These are phyloP conservation scores for Rhogogaster chlorosoma DNA, from an alignment of 2,888 invertebrate species.

Conservation along the genomic window DNA sequence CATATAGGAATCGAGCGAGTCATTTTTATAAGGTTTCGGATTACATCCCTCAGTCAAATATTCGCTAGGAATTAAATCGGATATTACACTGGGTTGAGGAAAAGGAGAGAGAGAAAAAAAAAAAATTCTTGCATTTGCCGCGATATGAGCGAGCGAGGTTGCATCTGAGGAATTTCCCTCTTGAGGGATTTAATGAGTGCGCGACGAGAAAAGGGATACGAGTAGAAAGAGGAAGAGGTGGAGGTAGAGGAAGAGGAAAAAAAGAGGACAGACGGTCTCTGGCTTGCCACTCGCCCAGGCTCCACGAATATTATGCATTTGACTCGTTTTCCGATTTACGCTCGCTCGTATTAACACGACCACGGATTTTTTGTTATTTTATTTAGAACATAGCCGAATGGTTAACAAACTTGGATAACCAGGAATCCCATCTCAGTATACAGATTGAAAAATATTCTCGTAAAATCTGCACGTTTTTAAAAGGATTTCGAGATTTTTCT, in stretches of 20 bases:
- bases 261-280: slow-evolving; percentile 55
- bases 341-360: slow-evolving; percentile 47
- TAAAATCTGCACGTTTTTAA: slow-evolving; percentile 5
- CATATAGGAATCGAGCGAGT: background rate
- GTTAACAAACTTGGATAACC: slow-evolving; percentile 33
- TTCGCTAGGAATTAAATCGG: slow-evolving; percentile 42
- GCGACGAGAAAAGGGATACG: slow-evolving; percentile 52
- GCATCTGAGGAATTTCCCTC: slow-evolving; percentile 49
- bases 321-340: slow-evolving; percentile 46
- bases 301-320: slow-evolving; percentile 47
- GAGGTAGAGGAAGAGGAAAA: slow-evolving; percentile 49
- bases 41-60: slow-evolving; percentile 37
- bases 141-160: slow-evolving; percentile 49
- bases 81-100: slow-evolving; percentile 28
- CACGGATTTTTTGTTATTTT: slow-evolving; percentile 41
- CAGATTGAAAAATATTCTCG: slow-evolving; percentile 12
- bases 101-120: background rate
- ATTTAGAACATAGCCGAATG: slow-evolving; percentile 42
- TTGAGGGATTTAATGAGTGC: slow-evolving; percentile 49
- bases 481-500: slow-evolving; percentile 18
- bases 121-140: slow-evolving; percentile 37
- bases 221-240: slow-evolving; percentile 53
- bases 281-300: slow-evolving; percentile 43
- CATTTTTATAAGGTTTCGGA: slow-evolving; percentile 27
- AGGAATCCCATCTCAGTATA: background rate